Evolutionary conservation across 2,797 vertebrate species (phyloP).

Genomic region (Cyclopterus lumpus): DNA sequence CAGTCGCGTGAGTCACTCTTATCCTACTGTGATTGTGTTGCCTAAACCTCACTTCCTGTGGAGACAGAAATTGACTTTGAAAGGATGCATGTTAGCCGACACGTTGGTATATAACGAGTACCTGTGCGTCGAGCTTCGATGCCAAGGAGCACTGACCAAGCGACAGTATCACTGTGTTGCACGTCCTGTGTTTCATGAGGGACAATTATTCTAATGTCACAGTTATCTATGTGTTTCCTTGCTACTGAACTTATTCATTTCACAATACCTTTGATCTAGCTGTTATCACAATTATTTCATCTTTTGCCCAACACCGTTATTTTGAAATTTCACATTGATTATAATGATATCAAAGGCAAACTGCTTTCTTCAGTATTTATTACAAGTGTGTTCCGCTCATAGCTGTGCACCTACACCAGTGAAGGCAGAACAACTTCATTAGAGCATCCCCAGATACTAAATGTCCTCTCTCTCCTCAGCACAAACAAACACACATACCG

Average conservation of each 20-base stretch:
- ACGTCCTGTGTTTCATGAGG: not conserved
- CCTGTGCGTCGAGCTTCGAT: too few relatives aligned
- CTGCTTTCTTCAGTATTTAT: not conserved
- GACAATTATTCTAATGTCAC: not conserved
- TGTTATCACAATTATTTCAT: not conserved
- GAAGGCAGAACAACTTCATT: not conserved
- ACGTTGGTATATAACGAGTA: not conserved
- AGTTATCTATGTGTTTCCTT: not conserved
- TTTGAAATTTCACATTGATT: not conserved
- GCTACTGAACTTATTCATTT: not conserved
- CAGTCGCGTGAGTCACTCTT: not conserved
- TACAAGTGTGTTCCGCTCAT: not conserved
- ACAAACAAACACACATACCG: conserved; percentile 1
- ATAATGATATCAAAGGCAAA: not conserved
- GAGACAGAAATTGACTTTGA: not conserved
- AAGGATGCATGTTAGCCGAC: not conserved
- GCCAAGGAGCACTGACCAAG: not conserved
- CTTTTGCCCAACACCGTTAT: not conserved
- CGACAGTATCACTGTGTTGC: not conserved
- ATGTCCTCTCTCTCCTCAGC: not conserved
- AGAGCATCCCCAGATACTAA: not conserved
- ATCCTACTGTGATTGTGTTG: not conserved
- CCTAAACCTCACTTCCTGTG: not conserved
- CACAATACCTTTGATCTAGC: not conserved
- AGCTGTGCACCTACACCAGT: not conserved